Percentiles rank a stretch among this genome's conserved stretches.
phyloP scores from a whole-genome alignment of 2,797 vertebrate genomes.

The Ambastaia sidthimunki region DNA sequence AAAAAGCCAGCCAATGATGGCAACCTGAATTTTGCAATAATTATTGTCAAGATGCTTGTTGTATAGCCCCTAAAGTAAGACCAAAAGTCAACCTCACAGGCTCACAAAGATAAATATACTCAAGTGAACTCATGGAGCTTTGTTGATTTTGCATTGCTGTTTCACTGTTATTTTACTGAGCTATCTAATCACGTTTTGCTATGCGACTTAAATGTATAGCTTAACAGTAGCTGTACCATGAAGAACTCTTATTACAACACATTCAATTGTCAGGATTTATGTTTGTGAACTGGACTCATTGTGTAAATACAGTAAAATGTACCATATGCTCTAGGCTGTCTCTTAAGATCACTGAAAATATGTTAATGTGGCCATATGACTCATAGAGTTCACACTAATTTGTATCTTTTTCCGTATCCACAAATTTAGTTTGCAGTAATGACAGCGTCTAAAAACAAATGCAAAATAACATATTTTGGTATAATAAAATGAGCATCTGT shows the following conservation, averaged over 20 bases:
- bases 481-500: not conserved
- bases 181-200: not conserved
- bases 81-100: not conserved
- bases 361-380: conserved; percentile 12
- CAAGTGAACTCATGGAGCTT: not conserved
- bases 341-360: not conserved
- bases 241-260: not conserved
- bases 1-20: not conserved
- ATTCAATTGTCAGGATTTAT: not conserved
- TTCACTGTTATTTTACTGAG: not conserved
- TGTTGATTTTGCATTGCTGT: not conserved
- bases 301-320: not conserved
- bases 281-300: not conserved
- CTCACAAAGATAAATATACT: conserved; percentile 18
- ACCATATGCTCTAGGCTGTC: not conserved
- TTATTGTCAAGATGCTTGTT: not conserved
- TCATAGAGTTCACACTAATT: not conserved
- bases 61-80: not conserved
- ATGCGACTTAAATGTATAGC: not conserved
- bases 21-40: not conserved
- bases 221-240: not conserved
- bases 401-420: not conserved
- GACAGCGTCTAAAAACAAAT: not conserved
- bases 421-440: too few relatives aligned
- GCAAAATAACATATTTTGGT: not conserved